phyloP scores from a whole-genome alignment of 64 coral and sea anemone species.

The Porites australiensis region DNA sequence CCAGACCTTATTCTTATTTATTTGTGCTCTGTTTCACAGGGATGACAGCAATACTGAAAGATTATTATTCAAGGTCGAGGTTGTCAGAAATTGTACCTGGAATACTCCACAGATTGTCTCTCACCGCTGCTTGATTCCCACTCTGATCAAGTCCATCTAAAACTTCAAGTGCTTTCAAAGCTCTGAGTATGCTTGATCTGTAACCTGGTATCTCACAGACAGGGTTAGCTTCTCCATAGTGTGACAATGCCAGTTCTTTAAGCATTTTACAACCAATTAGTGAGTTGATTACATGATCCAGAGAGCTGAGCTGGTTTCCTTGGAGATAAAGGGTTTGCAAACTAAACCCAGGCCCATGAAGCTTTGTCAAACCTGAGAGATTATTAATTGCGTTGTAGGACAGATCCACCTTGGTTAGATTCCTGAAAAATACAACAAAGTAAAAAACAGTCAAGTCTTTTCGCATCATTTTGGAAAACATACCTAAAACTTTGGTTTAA shows the following conservation, averaged over 20 bases:
- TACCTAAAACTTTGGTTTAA: no score
- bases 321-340: constrained; percentile 85
- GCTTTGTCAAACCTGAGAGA: constrained; percentile 74
- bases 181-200: constrained; percentile 60
- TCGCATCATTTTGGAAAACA: no score
- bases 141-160: constrained; percentile 76
- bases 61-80: no score
- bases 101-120: constrained; percentile 29
- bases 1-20: no score
- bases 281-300: constrained; percentile 87
- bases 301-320: constrained; percentile 83
- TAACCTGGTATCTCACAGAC: constrained; percentile 74
- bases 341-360: constrained; percentile 70
- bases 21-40: no score
- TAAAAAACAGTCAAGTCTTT: background rate
- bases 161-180: constrained; percentile 56
- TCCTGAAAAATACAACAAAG: constrained; percentile 42
- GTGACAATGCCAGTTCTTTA: constrained; percentile 71
- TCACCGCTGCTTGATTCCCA: constrained; percentile 57
- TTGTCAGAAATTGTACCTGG: constrained; percentile 23
- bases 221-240: constrained; percentile 88
- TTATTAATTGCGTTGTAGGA: constrained; percentile 90
- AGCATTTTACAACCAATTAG: constrained; percentile 65
- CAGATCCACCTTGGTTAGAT: constrained; percentile 80
- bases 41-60: no score